Percentiles rank a stretch among this genome's conserved stretches.
Evolutionary conservation across 1,140 invertebrate species (phyloP).

Genomic region (Pseudomyrmex concolor): DNA sequence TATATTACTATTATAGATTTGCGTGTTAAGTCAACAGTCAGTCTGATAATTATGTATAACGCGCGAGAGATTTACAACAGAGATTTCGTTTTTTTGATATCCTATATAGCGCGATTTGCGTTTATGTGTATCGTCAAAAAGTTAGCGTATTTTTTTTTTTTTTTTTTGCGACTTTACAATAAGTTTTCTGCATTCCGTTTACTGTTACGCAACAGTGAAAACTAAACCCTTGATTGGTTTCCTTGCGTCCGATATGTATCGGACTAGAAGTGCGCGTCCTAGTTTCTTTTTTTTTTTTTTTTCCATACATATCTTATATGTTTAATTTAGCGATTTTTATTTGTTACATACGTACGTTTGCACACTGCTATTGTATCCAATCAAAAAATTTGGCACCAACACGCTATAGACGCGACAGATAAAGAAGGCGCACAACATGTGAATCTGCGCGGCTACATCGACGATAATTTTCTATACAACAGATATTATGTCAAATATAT

Average conservation of each 20-base stretch:
- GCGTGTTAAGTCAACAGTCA: background rate
- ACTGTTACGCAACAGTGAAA: too few relatives aligned
- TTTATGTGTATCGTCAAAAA: too few relatives aligned
- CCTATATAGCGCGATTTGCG: background rate
- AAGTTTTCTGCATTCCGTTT: too few relatives aligned
- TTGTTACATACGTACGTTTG: background rate
- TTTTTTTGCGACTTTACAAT: too few relatives aligned
- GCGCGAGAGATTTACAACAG: background rate
- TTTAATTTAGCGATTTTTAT: too few relatives aligned
- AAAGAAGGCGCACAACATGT: constrained; percentile 11
- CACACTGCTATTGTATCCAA: background rate
- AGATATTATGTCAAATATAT: constrained; percentile 10
- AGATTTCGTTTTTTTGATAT: background rate
- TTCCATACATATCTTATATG: too few relatives aligned
- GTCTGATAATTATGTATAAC: constrained; percentile 8
- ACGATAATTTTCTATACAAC: background rate
- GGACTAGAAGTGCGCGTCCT: too few relatives aligned
- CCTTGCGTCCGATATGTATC: too few relatives aligned
- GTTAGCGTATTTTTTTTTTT: too few relatives aligned
- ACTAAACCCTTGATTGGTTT: too few relatives aligned
- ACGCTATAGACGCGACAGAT: background rate
- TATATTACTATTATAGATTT: background rate
- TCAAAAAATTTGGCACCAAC: constrained; percentile 16
- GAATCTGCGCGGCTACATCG: constrained; percentile 20
- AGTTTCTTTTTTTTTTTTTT: too few relatives aligned